phyloP scores from a whole-genome alignment of 2,797 vertebrate species.

The Enteromius viviparus region DNA sequence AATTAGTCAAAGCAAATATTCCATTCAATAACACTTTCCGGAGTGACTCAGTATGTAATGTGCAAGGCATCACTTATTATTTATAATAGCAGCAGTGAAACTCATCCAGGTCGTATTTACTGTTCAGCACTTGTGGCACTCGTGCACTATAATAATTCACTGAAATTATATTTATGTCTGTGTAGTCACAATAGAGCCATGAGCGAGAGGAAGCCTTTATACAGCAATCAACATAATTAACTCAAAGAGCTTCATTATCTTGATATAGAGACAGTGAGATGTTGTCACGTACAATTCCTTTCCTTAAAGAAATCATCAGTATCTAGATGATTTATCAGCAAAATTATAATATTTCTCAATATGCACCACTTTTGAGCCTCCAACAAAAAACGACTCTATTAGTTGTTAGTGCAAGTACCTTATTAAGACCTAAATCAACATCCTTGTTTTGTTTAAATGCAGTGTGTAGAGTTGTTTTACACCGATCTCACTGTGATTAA shows the following conservation, averaged over 20 bases:
- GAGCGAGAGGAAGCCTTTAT: slow-evolving; percentile 19
- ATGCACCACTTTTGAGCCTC: neutral
- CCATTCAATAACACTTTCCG: neutral
- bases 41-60: neutral
- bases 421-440: too few species aligned
- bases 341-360: neutral
- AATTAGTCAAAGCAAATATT: neutral
- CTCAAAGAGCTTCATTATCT: neutral
- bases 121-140: slow-evolving; percentile 2
- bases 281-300: neutral
- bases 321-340: neutral
- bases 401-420: too few species aligned
- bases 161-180: slow-evolving; percentile 6
- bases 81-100: slow-evolving; percentile 5
- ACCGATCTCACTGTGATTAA: too few species aligned
- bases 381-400: too few species aligned
- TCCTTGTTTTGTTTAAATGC: too few species aligned
- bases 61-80: neutral
- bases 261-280: slow-evolving; percentile 6
- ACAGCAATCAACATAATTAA: slow-evolving; percentile 16
- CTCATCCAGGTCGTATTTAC: neutral
- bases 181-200: neutral
- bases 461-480: too few species aligned
- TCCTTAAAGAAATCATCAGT: neutral
- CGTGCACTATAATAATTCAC: slow-evolving; percentile 13